Evolutionary conservation across 1,140 invertebrate species (phyloP).

Genomic region (Lycorma delicatula): DNA sequence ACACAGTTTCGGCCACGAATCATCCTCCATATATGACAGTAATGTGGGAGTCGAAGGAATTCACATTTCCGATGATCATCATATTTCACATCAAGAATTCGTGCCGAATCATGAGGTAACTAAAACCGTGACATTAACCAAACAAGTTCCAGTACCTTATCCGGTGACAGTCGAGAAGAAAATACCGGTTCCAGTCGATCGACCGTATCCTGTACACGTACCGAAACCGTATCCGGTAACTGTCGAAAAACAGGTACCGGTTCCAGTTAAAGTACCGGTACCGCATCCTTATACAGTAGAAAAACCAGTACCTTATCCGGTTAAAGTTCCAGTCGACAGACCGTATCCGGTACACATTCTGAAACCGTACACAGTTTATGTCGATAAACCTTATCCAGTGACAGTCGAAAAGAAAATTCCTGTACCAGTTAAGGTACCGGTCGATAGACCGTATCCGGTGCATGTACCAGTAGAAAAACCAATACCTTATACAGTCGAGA

Average conservation of each 20-base stretch:
- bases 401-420: slow-evolving; percentile 49
- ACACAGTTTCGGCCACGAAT: too few species aligned
- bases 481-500: slow-evolving; percentile 45
- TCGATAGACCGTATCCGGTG: slow-evolving; percentile 38
- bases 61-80: too few species aligned
- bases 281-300: slow-evolving; percentile 51
- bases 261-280: slow-evolving; percentile 57
- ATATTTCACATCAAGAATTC: too few species aligned
- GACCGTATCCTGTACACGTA: slow-evolving; percentile 38
- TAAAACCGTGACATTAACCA: slow-evolving; percentile 7
- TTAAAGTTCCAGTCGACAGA: slow-evolving; percentile 23
- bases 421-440: slow-evolving; percentile 43
- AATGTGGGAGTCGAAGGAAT: too few species aligned
- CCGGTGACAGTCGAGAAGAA: slow-evolving; percentile 40
- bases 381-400: not conserved
- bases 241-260: slow-evolving; percentile 53
- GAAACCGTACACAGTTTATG: slow-evolving; percentile 10
- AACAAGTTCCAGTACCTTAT: slow-evolving; percentile 21
- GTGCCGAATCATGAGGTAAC: slow-evolving; percentile 10
- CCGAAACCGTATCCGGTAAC: slow-evolving; percentile 52
- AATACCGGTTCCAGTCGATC: slow-evolving; percentile 16
- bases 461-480: slow-evolving; percentile 47
- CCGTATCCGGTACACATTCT: slow-evolving; percentile 11
- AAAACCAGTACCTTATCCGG: slow-evolving; percentile 26
- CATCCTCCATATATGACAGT: too few species aligned